These are phyloP conservation scores for Azemiops feae DNA, from an alignment of 2,113 vertebrate genomes.

Conservation along the genomic window DNA sequence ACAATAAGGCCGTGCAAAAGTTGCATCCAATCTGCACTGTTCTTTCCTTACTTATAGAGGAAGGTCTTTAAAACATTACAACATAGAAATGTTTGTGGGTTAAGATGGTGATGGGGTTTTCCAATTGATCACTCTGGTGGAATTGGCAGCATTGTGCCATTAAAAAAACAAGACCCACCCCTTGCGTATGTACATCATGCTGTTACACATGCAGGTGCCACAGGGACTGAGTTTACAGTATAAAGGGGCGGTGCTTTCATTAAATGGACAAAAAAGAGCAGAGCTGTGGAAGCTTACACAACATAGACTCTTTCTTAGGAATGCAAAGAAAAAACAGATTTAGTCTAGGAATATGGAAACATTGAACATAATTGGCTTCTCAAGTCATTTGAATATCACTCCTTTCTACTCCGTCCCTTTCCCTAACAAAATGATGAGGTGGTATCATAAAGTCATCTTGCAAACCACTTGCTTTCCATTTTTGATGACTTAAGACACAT, in stretches of 20 bases:
- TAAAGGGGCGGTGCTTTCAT: neutral
- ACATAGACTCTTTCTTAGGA: neutral
- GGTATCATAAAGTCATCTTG: neutral
- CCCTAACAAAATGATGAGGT: neutral
- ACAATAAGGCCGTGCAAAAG: neutral
- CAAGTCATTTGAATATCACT: neutral
- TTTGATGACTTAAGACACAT: conserved; percentile 6
- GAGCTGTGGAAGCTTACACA: neutral
- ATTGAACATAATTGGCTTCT: neutral
- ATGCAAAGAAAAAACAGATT: neutral
- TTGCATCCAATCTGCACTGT: neutral
- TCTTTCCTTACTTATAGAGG: neutral
- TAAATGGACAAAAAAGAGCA: neutral
- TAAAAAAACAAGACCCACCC: neutral
- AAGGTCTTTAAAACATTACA: neutral
- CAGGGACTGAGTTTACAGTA: neutral
- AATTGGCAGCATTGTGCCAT: neutral
- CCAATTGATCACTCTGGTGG: neutral
- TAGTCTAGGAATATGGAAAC: neutral
- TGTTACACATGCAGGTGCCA: neutral
- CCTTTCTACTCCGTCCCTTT: neutral
- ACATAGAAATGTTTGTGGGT: neutral
- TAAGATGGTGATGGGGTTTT: neutral
- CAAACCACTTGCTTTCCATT: neutral
- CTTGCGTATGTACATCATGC: neutral